Base-by-base conservation (phyloP, 2,888 invertebrate genomes). In the Ochropleura leucogaster region DNA sequence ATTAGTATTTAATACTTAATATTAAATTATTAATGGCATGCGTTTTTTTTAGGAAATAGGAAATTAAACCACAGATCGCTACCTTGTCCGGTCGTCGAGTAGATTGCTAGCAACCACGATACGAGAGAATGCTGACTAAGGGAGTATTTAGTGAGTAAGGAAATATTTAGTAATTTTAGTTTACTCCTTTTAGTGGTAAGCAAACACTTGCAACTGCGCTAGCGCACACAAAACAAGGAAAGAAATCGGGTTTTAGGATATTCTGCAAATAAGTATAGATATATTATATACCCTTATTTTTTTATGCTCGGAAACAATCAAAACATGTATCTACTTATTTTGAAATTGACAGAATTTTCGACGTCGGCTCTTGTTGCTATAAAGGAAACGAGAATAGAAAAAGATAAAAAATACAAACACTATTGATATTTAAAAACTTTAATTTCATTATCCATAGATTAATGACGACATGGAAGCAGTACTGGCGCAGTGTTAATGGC, bases 361-460 rank as follows among this genome's bases (percentile, higher is more conserved):
- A 0, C 18, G 2, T 6, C 8, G 51, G n/a, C 53, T 9, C 53
- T 53, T n/a, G 16, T 49, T 16, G 16, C 49, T 49, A 16, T 16
- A 49, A 49, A 46, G 30, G 14, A 64, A 30, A 66, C 18, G 16
- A 42, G n/a, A 18, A 42, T 16, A 14, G 8, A 59, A 6, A 40
- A 16, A 16, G 16, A 40, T 40, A 6, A 65, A 16, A 68, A 67
- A 57, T 18, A 47, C 46, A 0, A 3, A 16, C 40, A 51, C 10
- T 18, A 16, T 30, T 30, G 40, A 7, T 7, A 40, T 12, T 60
- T 72, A 8, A 14, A 40, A 55, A 49, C 40, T 78, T 72, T 65
- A 49, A 44, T 72, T 66, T 20, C 12, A 59, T 57, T 57, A 8
- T 30, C 16, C 57, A 6, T 40, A 7, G 0, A 57, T 9, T 3